Evolutionary conservation across 2,888 invertebrate species (phyloP), one percentile per base, ranked within the genome.

Genomic region (Listrodromus nycthemerus): DNA sequence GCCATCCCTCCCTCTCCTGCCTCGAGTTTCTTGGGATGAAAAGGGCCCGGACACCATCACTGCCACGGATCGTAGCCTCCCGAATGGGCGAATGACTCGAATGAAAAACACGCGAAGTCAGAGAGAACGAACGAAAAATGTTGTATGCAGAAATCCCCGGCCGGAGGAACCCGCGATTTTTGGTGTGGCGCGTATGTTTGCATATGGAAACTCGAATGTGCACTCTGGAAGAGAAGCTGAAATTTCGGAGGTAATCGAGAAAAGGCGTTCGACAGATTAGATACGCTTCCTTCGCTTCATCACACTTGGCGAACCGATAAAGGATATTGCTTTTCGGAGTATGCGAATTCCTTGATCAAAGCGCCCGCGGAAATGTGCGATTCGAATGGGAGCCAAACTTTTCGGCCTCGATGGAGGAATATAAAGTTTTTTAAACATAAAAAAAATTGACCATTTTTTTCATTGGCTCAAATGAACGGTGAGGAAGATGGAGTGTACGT

Each of bases 401-500:
- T 33, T 33, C 33, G 33, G 33, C 33, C 8, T 33, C 8, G 33
- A 33, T 33, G 33, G 33, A 8, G 7, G 33, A 33, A 33, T 0
- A 33, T 33, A 33, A 30, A 30, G 30, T 30, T 30, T 70, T 70
- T 45, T n/a, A 21, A 13, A 58, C 19, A 37, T 13, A 61, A 16
- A 24, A 7, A 30, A 37, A 7, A n/a, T 8, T n/a, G 6, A 24
- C 48, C n/a, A 21, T 52, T 69, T 13, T 58, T 55, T 69, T 33
- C 8, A 33, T 30, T 33, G 10, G n/a, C 65, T n/a, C 8, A 19
- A 45, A 27, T 37, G 19, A 61, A 75, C n/a, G 67, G 48, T 63
- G 52, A 80, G 55, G 16, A 33, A 13, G 41, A 45, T n/a, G n/a
- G 24, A 10, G n/a, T 8, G 71, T 71, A 95, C 96, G 96, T 94